Conservation (phyloP, 2,888 invertebrate species). For the Cenopis cana region DNA sequence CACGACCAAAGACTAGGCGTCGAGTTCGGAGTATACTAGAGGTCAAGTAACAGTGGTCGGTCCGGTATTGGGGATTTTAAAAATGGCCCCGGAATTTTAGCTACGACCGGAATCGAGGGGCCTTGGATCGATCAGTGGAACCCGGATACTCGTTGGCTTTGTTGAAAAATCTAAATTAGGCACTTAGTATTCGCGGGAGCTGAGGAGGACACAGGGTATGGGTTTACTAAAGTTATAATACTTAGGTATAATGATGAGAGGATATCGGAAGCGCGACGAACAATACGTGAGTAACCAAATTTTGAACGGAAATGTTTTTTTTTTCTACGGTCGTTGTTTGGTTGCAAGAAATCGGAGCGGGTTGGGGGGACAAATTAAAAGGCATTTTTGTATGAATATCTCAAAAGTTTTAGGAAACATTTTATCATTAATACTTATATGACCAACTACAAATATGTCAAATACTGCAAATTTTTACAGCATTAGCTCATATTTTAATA, state of each 20-base stretch:
- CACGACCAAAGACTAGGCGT: slow-evolving; percentile 52
- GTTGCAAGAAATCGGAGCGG: slow-evolving; percentile 1
- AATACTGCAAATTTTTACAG: no score
- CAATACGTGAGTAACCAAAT: slow-evolving; percentile 29
- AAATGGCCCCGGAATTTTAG: slow-evolving; percentile 74
- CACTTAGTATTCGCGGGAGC: slow-evolving; percentile 76
- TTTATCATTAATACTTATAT: no score
- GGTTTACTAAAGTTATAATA: slow-evolving; percentile 42
- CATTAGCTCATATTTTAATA: no score
- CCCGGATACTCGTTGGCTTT: slow-evolving; percentile 73
- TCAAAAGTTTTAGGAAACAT: no score
- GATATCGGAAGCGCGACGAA: slow-evolving; percentile 40
- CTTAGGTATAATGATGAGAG: slow-evolving; percentile 40
- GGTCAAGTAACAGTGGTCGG: slow-evolving; percentile 64
- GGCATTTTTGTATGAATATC: no score
- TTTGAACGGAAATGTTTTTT: slow-evolving; percentile 38
- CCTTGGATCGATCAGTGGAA: slow-evolving; percentile 76
- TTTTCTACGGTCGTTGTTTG: slow-evolving; percentile 6
- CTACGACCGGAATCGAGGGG: slow-evolving; percentile 80
- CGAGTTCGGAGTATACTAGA: slow-evolving; percentile 52
- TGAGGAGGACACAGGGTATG: slow-evolving; percentile 31
- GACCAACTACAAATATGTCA: no score
- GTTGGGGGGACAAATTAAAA: not conserved
- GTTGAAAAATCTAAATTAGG: slow-evolving; percentile 81
- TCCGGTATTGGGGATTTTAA: slow-evolving; percentile 76